Conservation (phyloP, 2,888 invertebrate species). For the Limnephilus lunatus region DNA sequence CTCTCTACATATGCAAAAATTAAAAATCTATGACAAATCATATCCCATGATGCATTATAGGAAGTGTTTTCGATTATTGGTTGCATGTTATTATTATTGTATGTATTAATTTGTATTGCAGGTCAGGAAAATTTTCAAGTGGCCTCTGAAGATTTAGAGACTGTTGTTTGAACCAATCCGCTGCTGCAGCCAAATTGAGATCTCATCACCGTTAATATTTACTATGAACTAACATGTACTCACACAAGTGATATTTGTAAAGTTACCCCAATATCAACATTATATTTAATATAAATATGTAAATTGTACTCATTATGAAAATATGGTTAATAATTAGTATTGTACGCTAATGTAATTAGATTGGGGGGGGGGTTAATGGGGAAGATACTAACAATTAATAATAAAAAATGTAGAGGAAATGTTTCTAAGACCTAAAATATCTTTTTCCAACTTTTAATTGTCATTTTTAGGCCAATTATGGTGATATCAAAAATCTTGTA, state of each 20-base stretch:
- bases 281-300: conserved; percentile 18
- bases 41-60: neutral
- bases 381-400: neutral
- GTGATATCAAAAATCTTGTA: neutral
- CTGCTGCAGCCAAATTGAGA: conserved; percentile 59
- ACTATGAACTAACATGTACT: conserved; percentile 57
- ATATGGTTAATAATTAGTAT: neutral
- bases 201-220: conserved; percentile 62
- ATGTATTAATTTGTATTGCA: conserved; percentile 67
- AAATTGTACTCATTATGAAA: conserved; percentile 46
- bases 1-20: neutral
- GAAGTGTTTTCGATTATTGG: neutral
- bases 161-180: conserved; percentile 72
- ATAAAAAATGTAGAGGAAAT: neutral
- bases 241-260: conserved; percentile 63
- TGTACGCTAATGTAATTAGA: conserved; percentile 30
- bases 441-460: neutral
- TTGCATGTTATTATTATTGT: neutral
- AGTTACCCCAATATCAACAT: conserved; percentile 49
- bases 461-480: neutral
- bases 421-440: neutral
- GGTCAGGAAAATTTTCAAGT: conserved; percentile 78
- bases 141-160: conserved; percentile 76
- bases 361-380: neutral
- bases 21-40: neutral